phyloP scores from a whole-genome alignment of 2,113 vertebrate genomes.

The Tachysurus fulvidraco region DNA sequence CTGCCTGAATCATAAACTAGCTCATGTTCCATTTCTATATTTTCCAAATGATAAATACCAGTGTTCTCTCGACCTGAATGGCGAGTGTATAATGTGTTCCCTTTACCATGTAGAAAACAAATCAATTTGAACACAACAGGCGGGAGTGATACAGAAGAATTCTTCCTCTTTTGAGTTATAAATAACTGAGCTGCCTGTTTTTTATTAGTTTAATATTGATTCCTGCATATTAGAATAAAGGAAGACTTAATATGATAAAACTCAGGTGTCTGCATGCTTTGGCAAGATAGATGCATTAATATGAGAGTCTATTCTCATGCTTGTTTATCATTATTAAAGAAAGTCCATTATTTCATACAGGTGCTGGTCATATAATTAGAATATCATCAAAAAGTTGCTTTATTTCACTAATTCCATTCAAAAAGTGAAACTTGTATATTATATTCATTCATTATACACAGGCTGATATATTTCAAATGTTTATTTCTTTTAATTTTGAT shows the following conservation, averaged over 20 bases:
- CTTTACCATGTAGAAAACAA: background rate
- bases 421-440: too few species aligned
- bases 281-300: background rate
- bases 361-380: too few species aligned
- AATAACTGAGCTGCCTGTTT: background rate
- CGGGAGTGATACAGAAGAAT: background rate
- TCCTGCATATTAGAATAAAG: background rate
- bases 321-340: slow-evolving; percentile 55
- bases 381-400: too few species aligned
- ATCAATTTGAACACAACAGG: background rate
- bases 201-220: slow-evolving; percentile 27
- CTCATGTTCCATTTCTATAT: background rate
- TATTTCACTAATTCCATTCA: too few species aligned
- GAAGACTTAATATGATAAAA: background rate
- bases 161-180: background rate
- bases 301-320: slow-evolving; percentile 56
- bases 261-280: background rate
- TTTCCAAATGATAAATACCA: background rate
- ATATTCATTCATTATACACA: too few species aligned
- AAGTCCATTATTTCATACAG: background rate
- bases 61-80: background rate
- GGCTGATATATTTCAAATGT: too few species aligned
- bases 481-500: too few species aligned
- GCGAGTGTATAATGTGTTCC: background rate
- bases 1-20: background rate